phyloP scores from a whole-genome alignment of 2,888 invertebrate species.

The Eucera pruinosa region DNA sequence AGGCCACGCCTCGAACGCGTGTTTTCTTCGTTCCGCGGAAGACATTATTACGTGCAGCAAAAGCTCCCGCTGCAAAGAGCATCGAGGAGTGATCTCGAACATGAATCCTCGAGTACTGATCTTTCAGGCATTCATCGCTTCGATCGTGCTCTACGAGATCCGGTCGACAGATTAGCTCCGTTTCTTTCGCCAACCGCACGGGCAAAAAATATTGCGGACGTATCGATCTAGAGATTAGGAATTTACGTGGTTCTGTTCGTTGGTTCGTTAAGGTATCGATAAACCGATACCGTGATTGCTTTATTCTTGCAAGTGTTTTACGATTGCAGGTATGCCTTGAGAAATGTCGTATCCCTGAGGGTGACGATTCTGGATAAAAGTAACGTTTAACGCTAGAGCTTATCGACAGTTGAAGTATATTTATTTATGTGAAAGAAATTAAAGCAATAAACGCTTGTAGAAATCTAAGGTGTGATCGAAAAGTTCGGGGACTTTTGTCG shows the following conservation, averaged over 20 bases:
- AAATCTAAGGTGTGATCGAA: too few relatives aligned
- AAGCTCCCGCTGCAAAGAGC: conserved; percentile 23
- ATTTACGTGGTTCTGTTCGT: conserved; percentile 28
- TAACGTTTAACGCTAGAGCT: too few relatives aligned
- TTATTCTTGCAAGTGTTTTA: conserved; percentile 25
- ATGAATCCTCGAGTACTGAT: conserved; percentile 36
- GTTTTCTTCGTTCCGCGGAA: conserved; percentile 77
- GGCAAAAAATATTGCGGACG: conserved; percentile 4
- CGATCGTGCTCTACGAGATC: conserved; percentile 40
- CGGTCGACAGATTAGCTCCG: conserved; percentile 8
- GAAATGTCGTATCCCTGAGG: neutral
- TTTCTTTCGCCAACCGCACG: conserved; percentile 16
- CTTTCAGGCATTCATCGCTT: conserved; percentile 25
- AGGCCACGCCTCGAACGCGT: conserved; percentile 73
- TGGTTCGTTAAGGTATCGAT: conserved; percentile 34
- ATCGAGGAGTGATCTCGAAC: conserved; percentile 51
- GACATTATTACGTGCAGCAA: conserved; percentile 61
- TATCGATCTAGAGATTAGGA: conserved; percentile 43
- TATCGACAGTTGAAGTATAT: too few relatives aligned
- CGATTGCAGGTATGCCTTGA: neutral
- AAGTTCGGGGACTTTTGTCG: too few relatives aligned
- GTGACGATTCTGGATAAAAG: too few relatives aligned
- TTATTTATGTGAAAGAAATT: too few relatives aligned
- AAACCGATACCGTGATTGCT: conserved; percentile 36
- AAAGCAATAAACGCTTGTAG: too few relatives aligned